Conservation (phyloP, 2,888 invertebrate species). For the Tenthredo amoena region DNA sequence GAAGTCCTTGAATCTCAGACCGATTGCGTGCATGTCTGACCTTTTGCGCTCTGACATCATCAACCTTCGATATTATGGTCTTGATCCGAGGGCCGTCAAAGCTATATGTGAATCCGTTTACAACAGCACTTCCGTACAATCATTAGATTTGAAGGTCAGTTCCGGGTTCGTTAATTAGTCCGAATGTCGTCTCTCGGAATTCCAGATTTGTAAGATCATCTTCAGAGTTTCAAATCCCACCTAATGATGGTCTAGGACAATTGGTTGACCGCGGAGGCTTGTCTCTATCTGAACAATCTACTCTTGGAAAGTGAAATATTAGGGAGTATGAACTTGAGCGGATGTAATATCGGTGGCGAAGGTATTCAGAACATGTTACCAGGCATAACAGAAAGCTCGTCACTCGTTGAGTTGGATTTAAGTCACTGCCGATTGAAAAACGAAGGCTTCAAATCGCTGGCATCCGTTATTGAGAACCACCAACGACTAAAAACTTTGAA, state of each 20-base stretch:
- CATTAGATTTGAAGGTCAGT: slow-evolving; percentile 68
- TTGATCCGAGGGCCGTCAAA: slow-evolving; percentile 66
- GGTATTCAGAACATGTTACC: slow-evolving; percentile 75
- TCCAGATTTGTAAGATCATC: neutral
- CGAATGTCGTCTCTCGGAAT: neutral
- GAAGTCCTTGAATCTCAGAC: slow-evolving; percentile 57
- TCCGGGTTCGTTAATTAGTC: slow-evolving; percentile 13
- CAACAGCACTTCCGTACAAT: slow-evolving; percentile 65
- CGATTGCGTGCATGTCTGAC: slow-evolving; percentile 64
- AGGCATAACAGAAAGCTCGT: slow-evolving; percentile 71
- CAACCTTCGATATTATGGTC: slow-evolving; percentile 69
- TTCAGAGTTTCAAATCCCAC: slow-evolving; percentile 54
- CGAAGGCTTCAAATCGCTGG: slow-evolving; percentile 74
- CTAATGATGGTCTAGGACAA: slow-evolving; percentile 75
- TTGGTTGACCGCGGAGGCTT: slow-evolving; percentile 74
- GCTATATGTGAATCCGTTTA: slow-evolving; percentile 67
- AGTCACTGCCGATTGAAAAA: slow-evolving; percentile 78
- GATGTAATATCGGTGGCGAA: slow-evolving; percentile 77
- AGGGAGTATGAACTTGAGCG: slow-evolving; percentile 72
- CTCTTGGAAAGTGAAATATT: slow-evolving; percentile 74
- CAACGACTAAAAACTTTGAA: slow-evolving; percentile 75
- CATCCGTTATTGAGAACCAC: slow-evolving; percentile 72
- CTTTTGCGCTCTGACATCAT: slow-evolving; percentile 67
- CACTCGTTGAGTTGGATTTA: slow-evolving; percentile 75
- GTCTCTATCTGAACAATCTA: slow-evolving; percentile 74